Evolutionary conservation across 2,888 invertebrate genomes (phyloP).

Genomic region (Phaonia tiefii): DNA sequence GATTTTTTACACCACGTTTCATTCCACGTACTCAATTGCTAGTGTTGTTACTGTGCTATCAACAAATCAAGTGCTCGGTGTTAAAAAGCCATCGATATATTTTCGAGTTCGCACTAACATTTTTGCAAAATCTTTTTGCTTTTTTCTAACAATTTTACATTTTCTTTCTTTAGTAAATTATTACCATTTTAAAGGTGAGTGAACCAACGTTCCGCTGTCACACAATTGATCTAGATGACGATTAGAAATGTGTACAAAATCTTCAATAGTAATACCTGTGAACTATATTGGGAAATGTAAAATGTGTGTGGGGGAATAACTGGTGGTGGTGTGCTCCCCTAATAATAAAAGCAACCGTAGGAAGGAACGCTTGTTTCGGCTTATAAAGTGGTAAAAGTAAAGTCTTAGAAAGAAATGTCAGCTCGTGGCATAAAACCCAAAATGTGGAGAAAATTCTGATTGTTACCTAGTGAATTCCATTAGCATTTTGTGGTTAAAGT

Average conservation of each 20-base stretch:
- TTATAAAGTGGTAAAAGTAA: too few species aligned
- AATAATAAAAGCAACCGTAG: too few species aligned
- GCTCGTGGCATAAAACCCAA: too few species aligned
- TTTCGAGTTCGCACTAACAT: slow-evolving; percentile 45
- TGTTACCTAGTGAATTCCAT: background rate
- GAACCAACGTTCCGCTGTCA: background rate
- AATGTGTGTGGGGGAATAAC: slow-evolving; percentile 11
- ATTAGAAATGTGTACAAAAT: too few species aligned
- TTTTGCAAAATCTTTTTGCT: slow-evolving; percentile 34
- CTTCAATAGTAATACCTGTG: too few species aligned
- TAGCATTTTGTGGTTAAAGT: slow-evolving; percentile 14
- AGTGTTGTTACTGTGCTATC: too few species aligned
- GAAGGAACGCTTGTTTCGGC: background rate
- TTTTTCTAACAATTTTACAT: slow-evolving; percentile 43
- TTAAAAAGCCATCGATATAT: slow-evolving; percentile 25
- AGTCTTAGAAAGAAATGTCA: too few species aligned
- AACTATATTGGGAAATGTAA: background rate
- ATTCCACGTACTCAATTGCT: too few species aligned
- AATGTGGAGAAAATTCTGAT: too few species aligned
- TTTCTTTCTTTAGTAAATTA: slow-evolving; percentile 23
- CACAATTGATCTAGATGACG: background rate
- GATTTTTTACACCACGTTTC: too few species aligned
- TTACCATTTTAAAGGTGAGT: slow-evolving; percentile 28
- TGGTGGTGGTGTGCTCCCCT: slow-evolving; percentile 1
- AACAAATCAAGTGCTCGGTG: too few species aligned